Evolutionary conservation across 2,797 vertebrate species (phyloP), one percentile per base, ranked within the genome.

Genomic region (Sebastes paucispinis): DNA sequence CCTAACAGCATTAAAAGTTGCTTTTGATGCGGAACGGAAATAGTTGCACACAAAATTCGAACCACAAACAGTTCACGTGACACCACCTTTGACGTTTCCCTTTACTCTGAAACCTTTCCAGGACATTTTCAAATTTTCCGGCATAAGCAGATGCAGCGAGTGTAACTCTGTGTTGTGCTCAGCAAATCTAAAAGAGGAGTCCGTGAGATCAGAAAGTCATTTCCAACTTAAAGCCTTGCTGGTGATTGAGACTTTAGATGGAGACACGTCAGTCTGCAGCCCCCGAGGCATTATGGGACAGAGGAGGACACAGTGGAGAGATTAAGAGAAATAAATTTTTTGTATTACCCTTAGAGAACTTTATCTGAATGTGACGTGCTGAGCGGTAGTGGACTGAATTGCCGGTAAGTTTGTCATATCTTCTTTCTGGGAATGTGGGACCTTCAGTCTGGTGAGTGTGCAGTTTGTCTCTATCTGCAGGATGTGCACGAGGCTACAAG

Each of bases 171-270:
- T 76, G 57, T 73, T 85, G 72, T 60, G 52, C 62, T 85, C 47
- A 39, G 75, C 18, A 73, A 82, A 79, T 78, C 50, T 69, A 55
- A 80, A 70, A 47, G 58, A 58, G 18, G 47, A 78, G 60, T 81
- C 32, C 8, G n/a, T 66, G 59, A 82, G 87, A 90, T 91, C 90
- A 73, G 80, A 90, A 92, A 94, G 88, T 93, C 59, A 91, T 88
- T 94, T 90, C 71, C 58, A 77, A 84, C 73, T 86, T 85, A 88
- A 91, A 81, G 73, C 90, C 86, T 81, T 47, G 77, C 79, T 80
- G 75, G 80, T 84, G 89, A 91, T 92, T 79, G 82, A 89, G 87
- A 87, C 84, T 88, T 87, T 87, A 92, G 85, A 90, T 87, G 87
- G 81, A 89, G 82, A 85, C 36, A 32, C n/a, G 58, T 89, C 89